Conservation (phyloP, 1,140 invertebrate species). For the Tetragnatha versicolor region DNA sequence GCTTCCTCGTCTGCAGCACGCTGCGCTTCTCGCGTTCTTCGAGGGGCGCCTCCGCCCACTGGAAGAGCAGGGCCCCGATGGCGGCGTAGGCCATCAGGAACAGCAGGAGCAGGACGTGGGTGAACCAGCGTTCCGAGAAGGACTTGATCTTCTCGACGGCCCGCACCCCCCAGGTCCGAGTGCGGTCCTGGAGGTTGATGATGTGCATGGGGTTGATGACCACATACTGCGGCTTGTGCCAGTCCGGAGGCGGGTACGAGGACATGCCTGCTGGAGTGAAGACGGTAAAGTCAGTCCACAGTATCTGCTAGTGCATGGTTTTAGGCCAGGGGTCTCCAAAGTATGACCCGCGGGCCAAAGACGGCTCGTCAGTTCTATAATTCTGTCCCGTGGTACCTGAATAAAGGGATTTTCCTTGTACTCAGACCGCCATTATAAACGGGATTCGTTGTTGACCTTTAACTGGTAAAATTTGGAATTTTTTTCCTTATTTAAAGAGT, state of each 20-base stretch:
- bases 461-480: too few species aligned
- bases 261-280: too few species aligned
- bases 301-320: too few species aligned
- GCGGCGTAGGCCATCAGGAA: slow-evolving; percentile 79
- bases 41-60: slow-evolving; percentile 71
- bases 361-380: too few species aligned
- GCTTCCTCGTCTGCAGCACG: slow-evolving; percentile 33
- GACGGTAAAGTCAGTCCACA: too few species aligned
- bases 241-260: slow-evolving; percentile 8
- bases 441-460: too few species aligned
- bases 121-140: slow-evolving; percentile 84
- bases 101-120: slow-evolving; percentile 81
- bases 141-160: slow-evolving; percentile 65
- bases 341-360: too few species aligned
- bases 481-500: too few species aligned
- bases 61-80: slow-evolving; percentile 79
- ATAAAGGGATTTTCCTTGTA: too few species aligned
- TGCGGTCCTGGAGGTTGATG: slow-evolving; percentile 58
- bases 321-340: too few species aligned
- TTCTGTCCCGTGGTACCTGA: too few species aligned
- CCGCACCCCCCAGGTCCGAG: slow-evolving; percentile 55
- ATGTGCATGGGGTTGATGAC: slow-evolving; percentile 60
- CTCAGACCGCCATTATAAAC: too few species aligned
- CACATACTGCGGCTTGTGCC: slow-evolving; percentile 39
- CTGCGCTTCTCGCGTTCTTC: slow-evolving; percentile 56